Evolutionary conservation across 2,888 invertebrate species (phyloP).

Genomic region (Caenorhabditis drosophilae): DNA sequence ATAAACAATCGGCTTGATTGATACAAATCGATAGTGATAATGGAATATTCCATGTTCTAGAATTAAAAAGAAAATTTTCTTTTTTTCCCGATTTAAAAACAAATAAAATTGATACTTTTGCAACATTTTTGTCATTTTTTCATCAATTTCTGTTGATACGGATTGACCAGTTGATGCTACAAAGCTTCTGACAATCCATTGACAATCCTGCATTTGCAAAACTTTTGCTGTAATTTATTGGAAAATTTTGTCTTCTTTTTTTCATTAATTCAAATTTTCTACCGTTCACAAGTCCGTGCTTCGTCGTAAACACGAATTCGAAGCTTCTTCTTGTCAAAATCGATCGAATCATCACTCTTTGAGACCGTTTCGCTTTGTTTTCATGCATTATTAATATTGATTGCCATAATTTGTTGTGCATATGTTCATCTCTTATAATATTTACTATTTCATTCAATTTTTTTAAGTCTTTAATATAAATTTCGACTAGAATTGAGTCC

Average conservation of each 20-base stretch:
- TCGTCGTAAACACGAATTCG: slow-evolving; percentile 24
- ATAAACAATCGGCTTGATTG: no score
- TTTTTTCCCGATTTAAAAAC: neutral
- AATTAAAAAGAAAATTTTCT: slow-evolving; percentile 6
- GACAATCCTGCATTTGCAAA: slow-evolving; percentile 6
- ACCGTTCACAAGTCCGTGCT: slow-evolving; percentile 16
- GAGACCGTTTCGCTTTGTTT: slow-evolving; percentile 1
- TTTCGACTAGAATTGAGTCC: slow-evolving; percentile 37
- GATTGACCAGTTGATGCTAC: slow-evolving; percentile 12
- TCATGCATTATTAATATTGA: slow-evolving; percentile 34
- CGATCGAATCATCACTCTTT: slow-evolving; percentile 7
- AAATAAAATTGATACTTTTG: slow-evolving; percentile 14
- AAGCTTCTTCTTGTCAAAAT: slow-evolving; percentile 11
- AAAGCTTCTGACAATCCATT: slow-evolving; percentile 17
- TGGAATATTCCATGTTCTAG: slow-evolving; percentile 34
- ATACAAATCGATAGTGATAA: slow-evolving; percentile 7
- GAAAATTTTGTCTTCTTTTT: neutral
- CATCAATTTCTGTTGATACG: slow-evolving; percentile 16
- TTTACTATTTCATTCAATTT: slow-evolving; percentile 23
- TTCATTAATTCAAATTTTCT: neutral
- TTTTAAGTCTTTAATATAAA: slow-evolving; percentile 34
- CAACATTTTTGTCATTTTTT: slow-evolving; percentile 22
- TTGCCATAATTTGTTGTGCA: slow-evolving; percentile 43
- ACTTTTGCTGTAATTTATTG: neutral
- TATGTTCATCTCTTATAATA: slow-evolving; percentile 35